These are phyloP conservation scores for Actinostola sp. DNA, from an alignment of 92 coral and sea anemone species.

Conservation along the genomic window DNA sequence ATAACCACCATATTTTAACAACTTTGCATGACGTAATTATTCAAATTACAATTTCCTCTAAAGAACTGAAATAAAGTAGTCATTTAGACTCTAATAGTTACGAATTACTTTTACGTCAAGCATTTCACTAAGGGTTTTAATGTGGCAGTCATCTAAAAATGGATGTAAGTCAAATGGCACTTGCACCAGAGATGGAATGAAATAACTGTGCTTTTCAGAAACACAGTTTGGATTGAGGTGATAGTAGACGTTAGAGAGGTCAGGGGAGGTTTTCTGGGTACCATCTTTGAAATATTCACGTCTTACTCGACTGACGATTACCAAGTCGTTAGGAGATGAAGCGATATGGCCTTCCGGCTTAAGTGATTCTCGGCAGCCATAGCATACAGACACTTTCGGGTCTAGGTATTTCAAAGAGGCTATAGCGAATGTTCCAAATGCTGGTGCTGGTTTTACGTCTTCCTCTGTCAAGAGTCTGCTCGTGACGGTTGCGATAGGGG, in stretches of 20 bases:
- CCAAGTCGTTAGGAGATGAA: conserved; percentile 19
- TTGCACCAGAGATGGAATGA: conserved; percentile 2
- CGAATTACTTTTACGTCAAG: too few relatives aligned
- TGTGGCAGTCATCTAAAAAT: neutral
- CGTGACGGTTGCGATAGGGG: too few relatives aligned
- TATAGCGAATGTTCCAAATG: conserved; percentile 29
- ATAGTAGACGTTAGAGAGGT: conserved; percentile 32
- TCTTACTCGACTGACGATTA: conserved; percentile 15
- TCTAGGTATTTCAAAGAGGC: neutral
- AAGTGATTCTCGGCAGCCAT: conserved; percentile 15
- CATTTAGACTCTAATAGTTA: too few relatives aligned
- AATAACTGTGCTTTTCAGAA: neutral
- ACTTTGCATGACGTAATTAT: too few relatives aligned
- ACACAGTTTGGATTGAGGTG: conserved; percentile 35
- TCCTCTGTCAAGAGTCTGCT: conserved; percentile 15
- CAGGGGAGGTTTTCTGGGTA: neutral
- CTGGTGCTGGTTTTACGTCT: conserved; percentile 15
- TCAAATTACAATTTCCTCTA: too few relatives aligned
- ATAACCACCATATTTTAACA: too few relatives aligned
- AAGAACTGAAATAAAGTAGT: too few relatives aligned
- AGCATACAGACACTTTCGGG: conserved; percentile 21
- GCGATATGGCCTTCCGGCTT: conserved; percentile 2
- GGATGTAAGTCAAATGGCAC: conserved; percentile 4
- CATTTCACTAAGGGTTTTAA: too few relatives aligned
- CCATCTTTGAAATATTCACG: conserved; percentile 38